Conservation (phyloP, 2,113 vertebrate species). For the Corvus moneduloides region DNA sequence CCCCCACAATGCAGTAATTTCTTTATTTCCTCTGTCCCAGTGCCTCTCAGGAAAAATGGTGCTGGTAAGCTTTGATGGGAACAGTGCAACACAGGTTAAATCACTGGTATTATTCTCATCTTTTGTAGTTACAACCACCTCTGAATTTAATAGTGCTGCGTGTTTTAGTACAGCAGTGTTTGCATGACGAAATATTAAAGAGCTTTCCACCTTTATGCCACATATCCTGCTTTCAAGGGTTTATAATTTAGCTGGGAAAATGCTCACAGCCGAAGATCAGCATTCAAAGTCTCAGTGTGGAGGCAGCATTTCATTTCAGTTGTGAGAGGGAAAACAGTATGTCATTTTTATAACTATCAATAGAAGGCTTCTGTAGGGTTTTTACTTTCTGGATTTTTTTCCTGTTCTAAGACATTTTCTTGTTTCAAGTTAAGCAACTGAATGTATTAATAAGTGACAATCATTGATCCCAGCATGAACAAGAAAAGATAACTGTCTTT, state of each 20-base stretch:
- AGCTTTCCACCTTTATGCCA: not conserved
- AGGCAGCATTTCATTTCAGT: conserved; percentile 39
- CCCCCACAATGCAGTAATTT: not conserved
- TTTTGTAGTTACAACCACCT: not conserved
- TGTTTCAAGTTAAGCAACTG: not conserved
- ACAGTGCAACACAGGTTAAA: not conserved
- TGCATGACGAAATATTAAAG: conserved; percentile 16
- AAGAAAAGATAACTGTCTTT: not conserved
- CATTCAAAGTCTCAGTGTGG: conserved; percentile 33
- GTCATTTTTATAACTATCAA: conserved; percentile 18
- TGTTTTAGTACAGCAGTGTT: conserved; percentile 12
- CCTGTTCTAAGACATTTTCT: not conserved
- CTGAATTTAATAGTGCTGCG: not conserved
- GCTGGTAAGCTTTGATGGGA: not conserved
- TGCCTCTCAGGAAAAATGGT: not conserved
- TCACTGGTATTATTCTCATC: not conserved
- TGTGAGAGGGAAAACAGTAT: conserved; percentile 29
- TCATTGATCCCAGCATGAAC: not conserved
- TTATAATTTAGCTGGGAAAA: conserved; percentile 16
- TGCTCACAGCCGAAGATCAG: conserved; percentile 8
- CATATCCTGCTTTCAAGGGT: not conserved
- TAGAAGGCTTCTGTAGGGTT: not conserved
- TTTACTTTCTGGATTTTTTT: not conserved
- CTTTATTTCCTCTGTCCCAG: not conserved
- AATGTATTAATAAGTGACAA: not conserved